phyloP scores from a whole-genome alignment of 92 coral and sea anemone species.

The Galaxea fascicularis region DNA sequence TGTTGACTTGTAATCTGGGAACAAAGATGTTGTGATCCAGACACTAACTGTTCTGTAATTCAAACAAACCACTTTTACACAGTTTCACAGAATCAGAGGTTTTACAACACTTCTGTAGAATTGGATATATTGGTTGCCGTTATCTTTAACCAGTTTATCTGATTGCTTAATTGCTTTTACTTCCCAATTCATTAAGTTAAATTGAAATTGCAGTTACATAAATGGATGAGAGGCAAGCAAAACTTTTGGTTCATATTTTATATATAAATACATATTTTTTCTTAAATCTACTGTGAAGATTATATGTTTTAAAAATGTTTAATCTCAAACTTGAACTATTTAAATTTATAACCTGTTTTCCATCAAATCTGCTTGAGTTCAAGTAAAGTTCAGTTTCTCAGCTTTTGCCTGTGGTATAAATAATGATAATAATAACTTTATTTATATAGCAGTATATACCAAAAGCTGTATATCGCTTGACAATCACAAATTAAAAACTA shows the following conservation, averaged over 20 bases:
- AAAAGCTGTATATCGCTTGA: too few species aligned
- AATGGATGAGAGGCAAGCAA: conserved; percentile 36
- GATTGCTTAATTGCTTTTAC: conserved; percentile 44
- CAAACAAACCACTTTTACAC: neutral
- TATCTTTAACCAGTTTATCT: conserved; percentile 22
- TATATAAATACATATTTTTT: neutral
- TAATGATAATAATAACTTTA: too few species aligned
- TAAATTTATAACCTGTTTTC: too few species aligned
- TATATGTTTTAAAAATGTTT: neutral
- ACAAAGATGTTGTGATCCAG: too few species aligned
- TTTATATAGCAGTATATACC: too few species aligned
- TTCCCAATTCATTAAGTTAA: conserved; percentile 38
- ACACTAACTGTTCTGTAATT: neutral
- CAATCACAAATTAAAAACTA: too few species aligned
- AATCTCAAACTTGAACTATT: neutral
- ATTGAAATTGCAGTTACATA: conserved; percentile 29
- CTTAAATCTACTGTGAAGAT: neutral
- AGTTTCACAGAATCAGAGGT: too few species aligned
- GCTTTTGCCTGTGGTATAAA: too few species aligned
- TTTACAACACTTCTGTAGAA: too few species aligned
- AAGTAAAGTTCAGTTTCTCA: too few species aligned
- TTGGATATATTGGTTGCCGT: conserved; percentile 8
- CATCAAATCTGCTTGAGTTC: too few species aligned
- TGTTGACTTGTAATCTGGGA: too few species aligned
- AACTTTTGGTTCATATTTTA: conserved; percentile 15